Conservation (phyloP, 2,797 vertebrate genomes). For the Sebastes diploproa region DNA sequence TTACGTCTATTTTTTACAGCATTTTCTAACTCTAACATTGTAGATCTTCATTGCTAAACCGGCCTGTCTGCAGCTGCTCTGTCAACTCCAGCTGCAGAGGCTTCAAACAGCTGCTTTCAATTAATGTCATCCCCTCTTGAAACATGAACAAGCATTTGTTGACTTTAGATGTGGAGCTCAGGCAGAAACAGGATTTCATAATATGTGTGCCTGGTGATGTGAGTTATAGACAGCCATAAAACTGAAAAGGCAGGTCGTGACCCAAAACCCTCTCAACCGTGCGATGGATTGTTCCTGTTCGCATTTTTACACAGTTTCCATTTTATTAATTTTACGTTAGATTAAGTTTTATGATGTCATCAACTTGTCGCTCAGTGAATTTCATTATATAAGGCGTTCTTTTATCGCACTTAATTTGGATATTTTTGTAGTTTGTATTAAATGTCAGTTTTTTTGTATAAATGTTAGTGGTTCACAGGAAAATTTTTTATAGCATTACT, state of each 20-base stretch:
- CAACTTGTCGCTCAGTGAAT: conserved; percentile 12
- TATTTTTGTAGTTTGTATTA: conserved; percentile 4
- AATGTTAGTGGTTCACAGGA: conserved; percentile 1
- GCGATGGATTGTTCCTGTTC: conserved; percentile 50
- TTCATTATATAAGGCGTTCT: conserved; percentile 2
- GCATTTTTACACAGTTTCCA: conserved; percentile 35
- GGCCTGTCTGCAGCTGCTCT: conserved; percentile 56
- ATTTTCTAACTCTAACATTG: conserved; percentile 26
- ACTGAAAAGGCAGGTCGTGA: conserved; percentile 63
- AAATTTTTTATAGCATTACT: neutral
- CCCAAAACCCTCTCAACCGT: conserved; percentile 56
- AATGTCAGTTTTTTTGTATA: conserved; percentile 16
- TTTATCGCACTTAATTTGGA: conserved; percentile 7
- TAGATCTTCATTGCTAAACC: conserved; percentile 42
- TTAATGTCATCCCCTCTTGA: conserved; percentile 65
- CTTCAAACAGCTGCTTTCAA: conserved; percentile 77
- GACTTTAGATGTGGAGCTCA: conserved; percentile 73
- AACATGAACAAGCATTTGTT: conserved; percentile 79
- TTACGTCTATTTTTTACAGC: neutral
- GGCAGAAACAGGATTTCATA: conserved; percentile 66
- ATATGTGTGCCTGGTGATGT: conserved; percentile 65
- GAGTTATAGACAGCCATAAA: conserved; percentile 68
- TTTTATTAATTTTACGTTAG: conserved; percentile 32
- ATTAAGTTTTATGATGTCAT: conserved; percentile 52
- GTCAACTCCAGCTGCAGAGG: conserved; percentile 68